These are phyloP conservation scores for Hybognathus amarus DNA, from an alignment of 2,797 vertebrate genomes.

Conservation along the genomic window DNA sequence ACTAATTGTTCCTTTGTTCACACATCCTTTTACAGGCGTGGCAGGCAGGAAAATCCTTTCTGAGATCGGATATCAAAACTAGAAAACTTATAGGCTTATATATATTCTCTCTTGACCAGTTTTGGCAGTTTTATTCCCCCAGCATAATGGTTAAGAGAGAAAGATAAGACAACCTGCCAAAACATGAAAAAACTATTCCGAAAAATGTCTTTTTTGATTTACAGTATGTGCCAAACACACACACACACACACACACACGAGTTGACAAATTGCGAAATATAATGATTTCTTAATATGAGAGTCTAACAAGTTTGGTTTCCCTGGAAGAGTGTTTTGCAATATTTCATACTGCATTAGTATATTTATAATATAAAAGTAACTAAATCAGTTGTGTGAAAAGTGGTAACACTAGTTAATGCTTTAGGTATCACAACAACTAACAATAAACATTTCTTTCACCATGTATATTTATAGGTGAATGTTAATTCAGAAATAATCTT, in stretches of 20 bases:
- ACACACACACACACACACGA: too few species aligned
- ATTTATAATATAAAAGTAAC: not conserved
- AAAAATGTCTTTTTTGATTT: too few species aligned
- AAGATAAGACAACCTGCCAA: not conserved
- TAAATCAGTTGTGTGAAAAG: not conserved
- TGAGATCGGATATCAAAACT: slow-evolving; percentile 1
- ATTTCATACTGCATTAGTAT: not conserved
- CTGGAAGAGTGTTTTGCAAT: not conserved
- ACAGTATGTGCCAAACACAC: too few species aligned
- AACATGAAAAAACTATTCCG: not conserved
- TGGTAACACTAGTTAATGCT: not conserved
- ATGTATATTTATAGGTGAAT: not conserved
- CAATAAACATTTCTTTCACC: not conserved
- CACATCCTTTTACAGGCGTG: slow-evolving; percentile 70
- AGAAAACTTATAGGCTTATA: not conserved
- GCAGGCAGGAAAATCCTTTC: slow-evolving; percentile 57
- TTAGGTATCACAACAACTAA: not conserved
- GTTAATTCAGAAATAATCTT: not conserved
- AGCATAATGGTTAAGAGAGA: not conserved
- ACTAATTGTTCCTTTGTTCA: slow-evolving; percentile 74
- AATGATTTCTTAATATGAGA: slow-evolving; percentile 13
- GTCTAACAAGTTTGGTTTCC: not conserved
- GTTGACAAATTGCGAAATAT: not conserved
- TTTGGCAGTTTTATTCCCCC: not conserved
- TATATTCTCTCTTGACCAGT: not conserved